Percentiles rank a stretch among this genome's conserved stretches.
These are phyloP conservation scores for Spea bombifrons DNA, from an alignment of 2,113 vertebrate species.

Conservation along the genomic window DNA sequence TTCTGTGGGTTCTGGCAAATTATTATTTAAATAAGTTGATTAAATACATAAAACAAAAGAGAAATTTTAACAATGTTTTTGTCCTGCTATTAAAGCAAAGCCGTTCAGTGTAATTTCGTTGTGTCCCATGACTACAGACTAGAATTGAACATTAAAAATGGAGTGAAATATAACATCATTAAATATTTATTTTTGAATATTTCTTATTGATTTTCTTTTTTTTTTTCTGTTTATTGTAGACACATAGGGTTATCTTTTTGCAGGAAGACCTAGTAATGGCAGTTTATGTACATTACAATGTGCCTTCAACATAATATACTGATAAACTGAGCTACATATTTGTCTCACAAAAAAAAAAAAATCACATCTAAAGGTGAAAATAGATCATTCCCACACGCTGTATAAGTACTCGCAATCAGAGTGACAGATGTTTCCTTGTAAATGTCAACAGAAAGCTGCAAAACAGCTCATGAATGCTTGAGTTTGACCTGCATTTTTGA, in stretches of 20 bases:
- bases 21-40: no score
- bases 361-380: constrained; percentile 13
- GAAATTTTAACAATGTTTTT: no score
- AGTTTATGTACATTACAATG: constrained; percentile 8
- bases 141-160: no score
- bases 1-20: no score
- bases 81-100: no score
- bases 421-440: constrained; percentile 18
- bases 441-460: neutral
- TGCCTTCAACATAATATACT: constrained; percentile 2
- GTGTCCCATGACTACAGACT: no score
- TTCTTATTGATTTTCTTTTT: no score
- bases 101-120: no score
- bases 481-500: neutral
- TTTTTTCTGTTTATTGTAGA: no score
- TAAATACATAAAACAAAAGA: no score
- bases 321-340: constrained; percentile 16
- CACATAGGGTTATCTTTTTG: neutral
- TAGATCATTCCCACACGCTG: constrained; percentile 5
- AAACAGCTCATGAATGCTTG: neutral
- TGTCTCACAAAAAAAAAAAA: constrained; percentile 14
- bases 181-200: no score
- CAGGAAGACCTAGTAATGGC: neutral
- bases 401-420: constrained; percentile 3
- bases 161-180: no score